phyloP scores from a whole-genome alignment of 2,113 vertebrate species.

The Sigmodon hispidus region DNA sequence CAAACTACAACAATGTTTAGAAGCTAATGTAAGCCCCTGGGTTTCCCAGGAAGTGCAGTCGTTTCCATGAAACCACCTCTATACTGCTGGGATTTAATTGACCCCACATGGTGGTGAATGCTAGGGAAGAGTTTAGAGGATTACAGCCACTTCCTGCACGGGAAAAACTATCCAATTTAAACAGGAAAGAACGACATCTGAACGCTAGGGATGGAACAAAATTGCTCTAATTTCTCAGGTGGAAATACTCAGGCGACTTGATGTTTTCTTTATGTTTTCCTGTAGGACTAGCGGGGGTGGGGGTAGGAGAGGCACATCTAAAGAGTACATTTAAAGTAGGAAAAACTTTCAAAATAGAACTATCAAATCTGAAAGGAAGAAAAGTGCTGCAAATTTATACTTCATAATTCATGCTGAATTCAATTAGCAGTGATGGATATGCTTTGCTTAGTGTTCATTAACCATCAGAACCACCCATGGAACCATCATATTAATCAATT shows the following conservation, averaged over 20 bases:
- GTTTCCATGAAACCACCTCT: conserved; percentile 42
- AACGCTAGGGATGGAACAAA: conserved; percentile 57
- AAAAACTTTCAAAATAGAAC: conserved; percentile 32
- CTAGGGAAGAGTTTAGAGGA: not conserved
- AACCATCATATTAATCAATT: conserved; percentile 15
- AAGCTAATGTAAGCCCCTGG: conserved; percentile 5
- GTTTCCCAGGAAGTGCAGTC: conserved; percentile 58
- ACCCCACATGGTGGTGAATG: conserved; percentile 65
- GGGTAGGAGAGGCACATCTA: not conserved
- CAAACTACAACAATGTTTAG: conserved; percentile 17
- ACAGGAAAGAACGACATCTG: conserved; percentile 67
- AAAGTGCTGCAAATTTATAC: not conserved
- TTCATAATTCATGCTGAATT: conserved; percentile 39
- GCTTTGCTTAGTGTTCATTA: not conserved
- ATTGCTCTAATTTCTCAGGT: conserved; percentile 66
- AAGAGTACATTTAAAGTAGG: not conserved
- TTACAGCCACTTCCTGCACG: conserved; percentile 50
- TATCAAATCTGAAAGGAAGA: not conserved
- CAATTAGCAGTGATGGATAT: not conserved
- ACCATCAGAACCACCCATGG: not conserved
- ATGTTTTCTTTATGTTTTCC: conserved; percentile 53
- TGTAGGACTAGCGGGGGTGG: not conserved
- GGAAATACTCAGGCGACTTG: conserved; percentile 58
- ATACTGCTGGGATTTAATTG: conserved; percentile 65
- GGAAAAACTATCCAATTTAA: conserved; percentile 65